These are phyloP conservation scores for Myiothlypis chrysogaster DNA, from an alignment of 2,797 vertebrate species.

Conservation along the genomic window DNA sequence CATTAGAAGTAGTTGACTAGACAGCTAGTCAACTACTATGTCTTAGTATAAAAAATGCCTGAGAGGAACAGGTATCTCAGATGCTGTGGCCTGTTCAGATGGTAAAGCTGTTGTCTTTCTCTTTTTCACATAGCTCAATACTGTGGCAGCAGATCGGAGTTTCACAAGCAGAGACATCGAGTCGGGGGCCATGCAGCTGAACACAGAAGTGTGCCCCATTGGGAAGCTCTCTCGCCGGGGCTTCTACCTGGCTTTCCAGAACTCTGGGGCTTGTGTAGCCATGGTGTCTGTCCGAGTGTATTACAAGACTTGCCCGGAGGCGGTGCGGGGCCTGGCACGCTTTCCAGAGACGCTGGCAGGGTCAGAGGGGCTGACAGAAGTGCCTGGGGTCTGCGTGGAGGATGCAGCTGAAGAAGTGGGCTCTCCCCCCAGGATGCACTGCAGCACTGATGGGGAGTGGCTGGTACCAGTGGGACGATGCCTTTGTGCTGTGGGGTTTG, in stretches of 20 bases:
- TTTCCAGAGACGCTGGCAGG: conserved; percentile 72
- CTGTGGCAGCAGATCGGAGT: conserved; percentile 76
- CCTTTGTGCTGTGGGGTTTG: conserved; percentile 71
- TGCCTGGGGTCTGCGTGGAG: conserved; percentile 67
- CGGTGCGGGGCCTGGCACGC: conserved; percentile 56
- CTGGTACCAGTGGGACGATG: conserved; percentile 73
- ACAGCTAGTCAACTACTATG: no score
- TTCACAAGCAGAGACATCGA: conserved; percentile 75
- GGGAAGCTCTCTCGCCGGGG: conserved; percentile 72
- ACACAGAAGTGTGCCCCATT: conserved; percentile 70
- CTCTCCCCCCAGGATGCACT: conserved; percentile 73
- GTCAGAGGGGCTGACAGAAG: conserved; percentile 63
- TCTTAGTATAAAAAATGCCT: background rate
- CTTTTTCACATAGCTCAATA: conserved; percentile 68
- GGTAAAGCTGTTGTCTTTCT: background rate
- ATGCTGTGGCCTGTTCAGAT: background rate
- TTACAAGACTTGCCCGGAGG: conserved; percentile 73
- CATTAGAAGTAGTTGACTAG: background rate
- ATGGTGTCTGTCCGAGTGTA: conserved; percentile 77
- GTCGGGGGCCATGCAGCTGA: conserved; percentile 66
- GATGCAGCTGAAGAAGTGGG: conserved; percentile 40
- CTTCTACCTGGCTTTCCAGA: conserved; percentile 80
- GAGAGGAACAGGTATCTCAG: background rate
- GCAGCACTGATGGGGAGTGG: conserved; percentile 75
- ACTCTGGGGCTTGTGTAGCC: conserved; percentile 75